These are phyloP conservation scores for Platycercus adscitus DNA, from an alignment of 2,113 vertebrate species.

Conservation along the genomic window DNA sequence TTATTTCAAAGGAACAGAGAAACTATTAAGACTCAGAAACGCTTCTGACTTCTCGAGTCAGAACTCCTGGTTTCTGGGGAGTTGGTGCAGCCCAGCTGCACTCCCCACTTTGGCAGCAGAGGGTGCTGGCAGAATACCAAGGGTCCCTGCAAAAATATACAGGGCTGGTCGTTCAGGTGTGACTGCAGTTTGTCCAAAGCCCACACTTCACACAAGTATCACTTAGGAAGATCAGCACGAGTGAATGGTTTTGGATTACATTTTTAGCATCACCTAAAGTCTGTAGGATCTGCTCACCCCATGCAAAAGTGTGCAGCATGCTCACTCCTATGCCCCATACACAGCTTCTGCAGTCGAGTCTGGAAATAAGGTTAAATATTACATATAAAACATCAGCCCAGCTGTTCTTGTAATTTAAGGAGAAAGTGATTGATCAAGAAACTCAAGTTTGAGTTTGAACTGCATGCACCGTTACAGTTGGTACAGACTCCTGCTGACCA, in stretches of 20 bases:
- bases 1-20: not conserved
- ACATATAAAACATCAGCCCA: not conserved
- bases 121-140: conserved; percentile 43
- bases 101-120: conserved; percentile 25
- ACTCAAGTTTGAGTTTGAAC: not conserved
- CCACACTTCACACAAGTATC: not conserved
- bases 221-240: not conserved
- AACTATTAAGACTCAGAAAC: not conserved
- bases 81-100: not conserved
- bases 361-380: not conserved
- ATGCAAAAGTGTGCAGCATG: rapidly evolving
- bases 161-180: not conserved
- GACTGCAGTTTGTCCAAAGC: not conserved
- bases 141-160: not conserved
- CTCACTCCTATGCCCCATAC: not conserved
- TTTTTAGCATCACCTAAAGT: not conserved
- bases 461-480: not conserved
- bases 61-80: not conserved
- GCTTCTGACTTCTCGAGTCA: not conserved
- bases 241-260: not conserved
- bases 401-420: not conserved
- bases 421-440: not conserved
- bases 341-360: not conserved
- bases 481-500: not conserved
- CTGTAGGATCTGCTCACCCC: not conserved